Conservation (phyloP, 2,888 invertebrate genomes). For the Antheraea assamensis region DNA sequence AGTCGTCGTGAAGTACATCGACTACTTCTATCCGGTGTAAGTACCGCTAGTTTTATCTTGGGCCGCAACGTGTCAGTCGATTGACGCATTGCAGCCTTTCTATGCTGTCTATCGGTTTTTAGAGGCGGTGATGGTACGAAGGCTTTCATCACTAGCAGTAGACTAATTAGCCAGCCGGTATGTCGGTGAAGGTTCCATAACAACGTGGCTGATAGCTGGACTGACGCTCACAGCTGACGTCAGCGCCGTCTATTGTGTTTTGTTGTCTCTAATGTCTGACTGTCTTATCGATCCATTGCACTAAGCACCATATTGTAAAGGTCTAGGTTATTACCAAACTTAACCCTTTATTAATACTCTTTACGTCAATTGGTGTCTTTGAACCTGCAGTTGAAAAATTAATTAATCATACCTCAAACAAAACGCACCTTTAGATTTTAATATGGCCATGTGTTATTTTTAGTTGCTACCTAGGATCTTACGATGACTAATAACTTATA, state of each 20-base stretch:
- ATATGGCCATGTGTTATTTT: conserved; percentile 8
- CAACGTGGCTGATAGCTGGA: conserved; percentile 66
- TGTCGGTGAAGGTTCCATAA: conserved; percentile 77
- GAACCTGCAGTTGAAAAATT: not conserved
- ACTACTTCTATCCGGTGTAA: conserved; percentile 88
- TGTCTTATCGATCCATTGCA: conserved; percentile 76
- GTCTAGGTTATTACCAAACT: conserved; percentile 32
- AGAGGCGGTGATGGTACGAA: conserved; percentile 51
- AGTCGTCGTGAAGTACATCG: conserved; percentile 87
- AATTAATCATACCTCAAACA: not conserved
- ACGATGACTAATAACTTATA: conserved; percentile 31
- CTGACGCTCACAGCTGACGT: conserved; percentile 65
- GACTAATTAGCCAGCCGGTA: conserved; percentile 70
- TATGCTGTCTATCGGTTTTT: conserved; percentile 34
- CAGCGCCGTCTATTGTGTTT: conserved; percentile 71
- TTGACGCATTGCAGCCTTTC: conserved; percentile 64
- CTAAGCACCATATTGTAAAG: conserved; percentile 51
- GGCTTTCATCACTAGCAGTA: conserved; percentile 63
- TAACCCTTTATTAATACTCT: not conserved
- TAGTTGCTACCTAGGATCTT: conserved; percentile 13
- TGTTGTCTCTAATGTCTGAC: conserved; percentile 61
- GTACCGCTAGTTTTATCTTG: conserved; percentile 62
- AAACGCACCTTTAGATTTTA: conserved; percentile 12
- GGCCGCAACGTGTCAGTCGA: conserved; percentile 35
- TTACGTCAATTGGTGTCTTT: conserved; percentile 13